phyloP scores from a whole-genome alignment of 2,888 invertebrate species.

The Chymomyza fuscimana region DNA sequence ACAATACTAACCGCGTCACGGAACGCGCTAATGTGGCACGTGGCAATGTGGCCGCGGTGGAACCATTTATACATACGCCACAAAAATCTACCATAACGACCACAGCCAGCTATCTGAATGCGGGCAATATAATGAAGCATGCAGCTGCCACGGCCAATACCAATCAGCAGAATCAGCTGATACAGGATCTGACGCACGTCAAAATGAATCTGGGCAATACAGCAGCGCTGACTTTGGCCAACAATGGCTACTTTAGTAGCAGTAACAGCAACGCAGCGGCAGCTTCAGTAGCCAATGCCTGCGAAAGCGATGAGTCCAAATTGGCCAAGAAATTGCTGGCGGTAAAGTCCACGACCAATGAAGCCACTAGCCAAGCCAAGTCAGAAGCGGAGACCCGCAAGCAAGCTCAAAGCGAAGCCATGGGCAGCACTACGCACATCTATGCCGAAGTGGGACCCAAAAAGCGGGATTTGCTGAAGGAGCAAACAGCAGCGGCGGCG shows the following conservation, averaged over 20 bases:
- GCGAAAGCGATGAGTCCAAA: conserved; percentile 82
- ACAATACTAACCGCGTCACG: conserved; percentile 52
- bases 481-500: conserved; percentile 51
- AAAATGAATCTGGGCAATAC: conserved; percentile 68
- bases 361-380: conserved; percentile 40
- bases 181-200: conserved; percentile 78
- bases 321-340: conserved; percentile 78
- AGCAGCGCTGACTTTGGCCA: conserved; percentile 46
- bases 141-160: conserved; percentile 78
- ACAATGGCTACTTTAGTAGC: conserved; percentile 39
- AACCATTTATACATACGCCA: conserved; percentile 93
- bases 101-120: conserved; percentile 79
- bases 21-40: conserved; percentile 80
- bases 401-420: conserved; percentile 84
- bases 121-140: conserved; percentile 73
- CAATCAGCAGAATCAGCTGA: conserved; percentile 79
- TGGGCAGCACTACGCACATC: conserved; percentile 92
- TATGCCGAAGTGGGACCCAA: conserved; percentile 77
- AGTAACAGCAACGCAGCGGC: conserved; percentile 29
- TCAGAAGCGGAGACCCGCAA: conserved; percentile 53
- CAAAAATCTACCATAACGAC: conserved; percentile 81
- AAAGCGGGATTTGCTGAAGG: conserved; percentile 63
- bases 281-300: conserved; percentile 67
- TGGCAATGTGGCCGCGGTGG: conserved; percentile 92
- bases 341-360: conserved; percentile 42